Evolutionary conservation across 2,888 invertebrate species (phyloP).

Genomic region (Homarus gammarus): DNA sequence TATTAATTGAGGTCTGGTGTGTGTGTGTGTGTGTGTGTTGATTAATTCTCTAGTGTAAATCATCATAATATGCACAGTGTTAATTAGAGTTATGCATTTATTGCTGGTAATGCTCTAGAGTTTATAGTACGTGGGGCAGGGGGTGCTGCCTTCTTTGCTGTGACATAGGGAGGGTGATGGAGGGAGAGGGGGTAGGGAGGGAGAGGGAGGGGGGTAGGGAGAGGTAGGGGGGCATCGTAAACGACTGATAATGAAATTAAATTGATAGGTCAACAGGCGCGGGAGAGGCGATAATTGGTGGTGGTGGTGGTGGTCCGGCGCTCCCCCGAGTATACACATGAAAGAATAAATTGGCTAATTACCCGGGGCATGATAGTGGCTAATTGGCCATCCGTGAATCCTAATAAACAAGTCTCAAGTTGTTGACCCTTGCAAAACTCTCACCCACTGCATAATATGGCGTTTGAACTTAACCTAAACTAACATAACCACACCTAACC

Average conservation of each 20-base stretch:
- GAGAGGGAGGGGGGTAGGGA: background rate
- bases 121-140: background rate
- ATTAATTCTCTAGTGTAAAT: conserved; percentile 44
- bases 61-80: conserved; percentile 51
- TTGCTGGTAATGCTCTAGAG: conserved; percentile 37
- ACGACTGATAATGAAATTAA: conserved; percentile 39
- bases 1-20: conserved; percentile 57
- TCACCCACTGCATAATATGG: too few species aligned
- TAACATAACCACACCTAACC: too few species aligned
- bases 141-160: background rate
- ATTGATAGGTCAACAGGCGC: conserved; percentile 44
- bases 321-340: too few species aligned
- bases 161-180: background rate
- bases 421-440: too few species aligned
- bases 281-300: background rate
- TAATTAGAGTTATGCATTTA: conserved; percentile 57
- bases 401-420: too few species aligned
- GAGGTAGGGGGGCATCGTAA: background rate
- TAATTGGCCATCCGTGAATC: too few species aligned
- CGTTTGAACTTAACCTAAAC: too few species aligned
- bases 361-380: too few species aligned
- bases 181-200: background rate
- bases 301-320: too few species aligned
- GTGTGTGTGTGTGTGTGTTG: conserved; percentile 27
- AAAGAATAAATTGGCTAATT: too few species aligned